phyloP scores from a whole-genome alignment of 2,113 vertebrate species.

The Geothlypis trichas region DNA sequence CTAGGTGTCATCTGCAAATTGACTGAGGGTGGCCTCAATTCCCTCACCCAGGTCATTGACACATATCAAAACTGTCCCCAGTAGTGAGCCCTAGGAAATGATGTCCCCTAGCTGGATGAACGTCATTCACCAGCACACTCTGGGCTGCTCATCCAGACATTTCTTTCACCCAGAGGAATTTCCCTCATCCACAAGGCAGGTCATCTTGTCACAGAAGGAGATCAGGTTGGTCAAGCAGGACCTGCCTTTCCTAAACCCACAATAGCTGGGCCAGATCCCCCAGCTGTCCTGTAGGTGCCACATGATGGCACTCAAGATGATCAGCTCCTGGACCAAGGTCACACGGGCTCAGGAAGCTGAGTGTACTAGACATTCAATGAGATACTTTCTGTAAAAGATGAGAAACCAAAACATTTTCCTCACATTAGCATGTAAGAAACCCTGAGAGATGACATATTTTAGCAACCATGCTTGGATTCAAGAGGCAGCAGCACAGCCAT shows the following conservation, averaged over 20 bases:
- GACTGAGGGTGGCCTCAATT: not conserved
- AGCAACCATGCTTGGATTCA: not conserved
- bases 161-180: not conserved
- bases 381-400: not conserved
- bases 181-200: not conserved
- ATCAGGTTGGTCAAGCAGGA: not conserved
- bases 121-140: not conserved
- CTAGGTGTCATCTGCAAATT: not conserved
- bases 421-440: not conserved
- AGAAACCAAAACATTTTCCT: not conserved
- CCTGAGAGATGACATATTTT: not conserved
- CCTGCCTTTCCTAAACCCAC: not conserved
- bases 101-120: too few species aligned
- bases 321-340: not conserved
- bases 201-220: not conserved
- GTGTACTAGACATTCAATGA: not conserved
- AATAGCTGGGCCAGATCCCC: not conserved
- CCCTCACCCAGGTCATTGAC: not conserved
- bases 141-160: not conserved
- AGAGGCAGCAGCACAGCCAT: not conserved
- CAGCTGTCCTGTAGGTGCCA: fast-evolving
- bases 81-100: not conserved
- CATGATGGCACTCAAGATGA: not conserved
- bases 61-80: not conserved
- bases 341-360: not conserved